Evolutionary conservation across 2,113 vertebrate genomes (phyloP), one percentile per base, ranked within the genome.

Genomic region (Anarrhichthys ocellatus): DNA sequence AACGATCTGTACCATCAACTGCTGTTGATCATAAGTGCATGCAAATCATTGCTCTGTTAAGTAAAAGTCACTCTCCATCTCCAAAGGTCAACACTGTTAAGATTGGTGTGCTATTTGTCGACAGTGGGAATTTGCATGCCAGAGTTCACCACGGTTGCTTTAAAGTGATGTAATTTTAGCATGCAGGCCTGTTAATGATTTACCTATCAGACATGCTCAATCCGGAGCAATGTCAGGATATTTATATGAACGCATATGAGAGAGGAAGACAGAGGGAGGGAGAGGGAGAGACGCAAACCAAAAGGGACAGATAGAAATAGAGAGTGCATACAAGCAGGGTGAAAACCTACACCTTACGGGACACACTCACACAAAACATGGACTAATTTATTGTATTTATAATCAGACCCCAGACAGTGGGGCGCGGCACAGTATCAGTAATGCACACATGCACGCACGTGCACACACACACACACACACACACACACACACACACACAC

Each of bases 381-480:
- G 46, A 64, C 24, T 46, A 11, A 71, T 81, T 86, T 59, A 78
- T 66, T 62, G 73, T 58, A 59, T 90, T 85, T 83, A 68, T 73
- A 78, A 88, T 81, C 64, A 81, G 76, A 13, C 24, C 36, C 44
- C 79, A 88, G 80, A 79, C 76, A 81, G 63, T 24, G 5, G 24
- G 73, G 50, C 18, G 56, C 42, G 17, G 66, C 15, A 77, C 54
- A 59, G 29, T 82, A 67, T 84, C 67, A 73, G 73, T 48, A 61
- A 71, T 44, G 3, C n/a, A 44, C 54, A 65, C 27, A 74, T 34
- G 78, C 10, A 68, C 69, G 68, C 52, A 73, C 73, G 67, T 15
- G 42, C 22, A n/a, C 73, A 77, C 42, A 36, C 42, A 74, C 72
- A 56, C 59, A 59, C 59, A 68, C 27, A 52, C 54, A 48, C 44